Percentiles rank a stretch among this genome's conserved stretches.
These are phyloP conservation scores for Urosaurus nigricauda DNA, from an alignment of 2,797 vertebrate species.

Conservation along the genomic window DNA sequence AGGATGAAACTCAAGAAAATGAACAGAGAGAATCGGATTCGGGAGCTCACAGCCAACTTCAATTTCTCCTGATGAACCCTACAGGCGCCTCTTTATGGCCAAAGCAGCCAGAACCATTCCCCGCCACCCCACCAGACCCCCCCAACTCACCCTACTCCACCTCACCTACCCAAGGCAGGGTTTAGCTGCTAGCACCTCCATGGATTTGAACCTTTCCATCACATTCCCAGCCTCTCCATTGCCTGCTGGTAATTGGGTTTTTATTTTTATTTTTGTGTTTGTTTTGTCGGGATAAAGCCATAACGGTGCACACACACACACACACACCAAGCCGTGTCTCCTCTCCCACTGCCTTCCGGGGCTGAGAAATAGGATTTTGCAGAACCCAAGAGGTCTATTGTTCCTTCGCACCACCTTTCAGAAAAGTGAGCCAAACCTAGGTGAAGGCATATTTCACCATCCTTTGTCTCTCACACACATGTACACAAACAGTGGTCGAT, in stretches of 20 bases:
- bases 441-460: constrained; percentile 62
- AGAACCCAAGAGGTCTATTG: constrained; percentile 55
- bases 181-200: constrained; percentile 78
- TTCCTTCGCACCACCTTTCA: constrained; percentile 18
- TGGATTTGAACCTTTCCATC: constrained; percentile 71
- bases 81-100: constrained; percentile 65
- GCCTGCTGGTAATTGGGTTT: constrained; percentile 68
- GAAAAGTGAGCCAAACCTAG: constrained; percentile 57
- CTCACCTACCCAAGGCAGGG: constrained; percentile 58
- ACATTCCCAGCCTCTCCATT: constrained; percentile 69
- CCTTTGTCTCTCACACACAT: neutral
- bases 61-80: constrained; percentile 94
- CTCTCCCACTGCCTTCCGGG: constrained; percentile 53
- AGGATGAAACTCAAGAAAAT: constrained; percentile 99
- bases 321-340: constrained; percentile 55
- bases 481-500: neutral
- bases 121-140: neutral
- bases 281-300: constrained; percentile 72
- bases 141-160: constrained; percentile 31
- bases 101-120: constrained; percentile 76
- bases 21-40: constrained; percentile 97
- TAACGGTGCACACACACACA: constrained; percentile 62
- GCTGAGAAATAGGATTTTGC: constrained; percentile 57
- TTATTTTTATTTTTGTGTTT: constrained; percentile 7
- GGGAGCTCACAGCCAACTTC: constrained; percentile 97